Conservation (phyloP, 2,797 vertebrate genomes). For the Naso thynnoides region DNA sequence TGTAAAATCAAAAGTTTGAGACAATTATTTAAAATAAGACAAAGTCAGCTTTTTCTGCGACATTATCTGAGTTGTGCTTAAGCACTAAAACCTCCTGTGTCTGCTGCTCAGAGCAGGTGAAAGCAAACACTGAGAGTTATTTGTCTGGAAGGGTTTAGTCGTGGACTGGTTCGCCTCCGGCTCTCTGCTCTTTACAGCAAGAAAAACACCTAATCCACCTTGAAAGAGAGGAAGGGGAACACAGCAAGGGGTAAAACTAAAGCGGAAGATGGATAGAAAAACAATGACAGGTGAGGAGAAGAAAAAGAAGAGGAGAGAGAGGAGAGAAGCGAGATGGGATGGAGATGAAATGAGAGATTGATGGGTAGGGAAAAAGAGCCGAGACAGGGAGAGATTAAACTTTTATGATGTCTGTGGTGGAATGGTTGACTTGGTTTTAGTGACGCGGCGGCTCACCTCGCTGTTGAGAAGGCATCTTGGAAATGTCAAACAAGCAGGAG, state of each 20-base stretch:
- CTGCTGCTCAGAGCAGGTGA: neutral
- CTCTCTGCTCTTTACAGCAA: slow-evolving; percentile 28
- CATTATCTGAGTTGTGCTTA: slow-evolving; percentile 1
- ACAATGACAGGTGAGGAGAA: slow-evolving; percentile 18
- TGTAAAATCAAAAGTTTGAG: slow-evolving; percentile 8
- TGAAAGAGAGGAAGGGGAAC: slow-evolving; percentile 28
- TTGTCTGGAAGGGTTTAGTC: slow-evolving; percentile 25
- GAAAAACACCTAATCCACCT: slow-evolving; percentile 36
- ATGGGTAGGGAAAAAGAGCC: slow-evolving; percentile 20
- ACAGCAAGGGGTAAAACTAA: slow-evolving; percentile 12
- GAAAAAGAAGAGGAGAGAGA: slow-evolving; percentile 1
- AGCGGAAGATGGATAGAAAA: neutral
- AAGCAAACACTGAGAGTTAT: slow-evolving; percentile 21
- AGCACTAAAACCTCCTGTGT: neutral
- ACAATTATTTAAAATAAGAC: neutral
- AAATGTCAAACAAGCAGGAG: slow-evolving; percentile 5
- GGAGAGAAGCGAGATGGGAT: neutral
- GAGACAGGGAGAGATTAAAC: slow-evolving; percentile 43
- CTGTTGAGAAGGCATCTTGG: slow-evolving; percentile 4
- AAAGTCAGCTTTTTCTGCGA: neutral
- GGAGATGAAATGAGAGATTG: slow-evolving; percentile 37
- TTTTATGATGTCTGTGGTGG: slow-evolving; percentile 47
- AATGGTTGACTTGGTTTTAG: slow-evolving; percentile 43
- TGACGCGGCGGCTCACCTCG: slow-evolving; percentile 17
- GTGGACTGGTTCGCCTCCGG: slow-evolving; percentile 4